phyloP scores from a whole-genome alignment of 2,888 invertebrate genomes.

The Thelaira solivaga region DNA sequence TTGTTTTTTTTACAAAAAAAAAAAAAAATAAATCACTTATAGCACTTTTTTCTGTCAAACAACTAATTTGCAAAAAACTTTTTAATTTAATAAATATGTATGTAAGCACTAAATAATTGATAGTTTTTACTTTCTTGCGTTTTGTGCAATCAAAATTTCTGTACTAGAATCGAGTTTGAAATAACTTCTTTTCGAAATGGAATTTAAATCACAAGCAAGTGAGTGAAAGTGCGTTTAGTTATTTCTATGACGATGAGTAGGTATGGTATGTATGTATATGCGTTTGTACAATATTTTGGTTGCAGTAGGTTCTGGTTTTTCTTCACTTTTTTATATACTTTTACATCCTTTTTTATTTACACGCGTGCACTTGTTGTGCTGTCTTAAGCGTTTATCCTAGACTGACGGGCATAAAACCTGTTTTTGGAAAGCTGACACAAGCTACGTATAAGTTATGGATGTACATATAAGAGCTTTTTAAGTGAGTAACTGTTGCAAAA shows the following conservation, averaged over 20 bases:
- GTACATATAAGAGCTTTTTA: conserved; percentile 41
- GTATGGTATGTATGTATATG: conserved; percentile 36
- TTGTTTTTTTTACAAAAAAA: too few relatives aligned
- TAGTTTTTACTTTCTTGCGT: not conserved
- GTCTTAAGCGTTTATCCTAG: conserved; percentile 77
- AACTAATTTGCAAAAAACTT: too few relatives aligned
- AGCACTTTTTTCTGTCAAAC: too few relatives aligned
- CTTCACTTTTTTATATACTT: not conserved
- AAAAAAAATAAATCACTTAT: too few relatives aligned
- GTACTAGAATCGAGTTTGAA: conserved; percentile 4
- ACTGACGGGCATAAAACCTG: conserved; percentile 73
- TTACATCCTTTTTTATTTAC: conserved; percentile 59
- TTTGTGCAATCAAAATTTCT: not conserved
- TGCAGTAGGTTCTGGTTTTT: conserved; percentile 41
- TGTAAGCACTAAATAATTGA: conserved; percentile 4
- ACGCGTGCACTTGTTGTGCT: conserved; percentile 77
- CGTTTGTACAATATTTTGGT: conserved; percentile 18
- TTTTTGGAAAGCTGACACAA: conserved; percentile 71
- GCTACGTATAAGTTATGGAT: conserved; percentile 53
- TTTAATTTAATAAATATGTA: too few relatives aligned
- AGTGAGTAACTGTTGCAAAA: conserved; percentile 25
- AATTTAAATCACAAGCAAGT: conserved; percentile 18
- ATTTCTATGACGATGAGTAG: conserved; percentile 10
- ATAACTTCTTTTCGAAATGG: conserved; percentile 17
- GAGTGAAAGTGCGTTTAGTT: conserved; percentile 16